Evolutionary conservation across 2,888 invertebrate genomes (phyloP).

Genomic region (Cetonia aurata): DNA sequence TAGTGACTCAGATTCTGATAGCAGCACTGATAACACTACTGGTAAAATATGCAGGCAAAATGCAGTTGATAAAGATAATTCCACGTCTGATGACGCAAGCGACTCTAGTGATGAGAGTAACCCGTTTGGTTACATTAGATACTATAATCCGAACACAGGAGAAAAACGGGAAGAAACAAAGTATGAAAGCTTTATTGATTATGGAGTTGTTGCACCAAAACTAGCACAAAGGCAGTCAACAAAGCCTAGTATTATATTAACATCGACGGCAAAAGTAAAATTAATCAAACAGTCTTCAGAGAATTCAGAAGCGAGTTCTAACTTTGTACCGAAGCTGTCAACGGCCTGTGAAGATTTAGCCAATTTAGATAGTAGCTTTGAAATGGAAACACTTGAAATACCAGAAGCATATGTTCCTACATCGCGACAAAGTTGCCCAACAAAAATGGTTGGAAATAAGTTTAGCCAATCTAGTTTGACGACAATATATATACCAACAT

Average conservation of each 20-base stretch:
- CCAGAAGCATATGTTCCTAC: conserved; percentile 52
- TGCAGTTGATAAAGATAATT: conserved; percentile 65
- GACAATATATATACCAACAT: conserved; percentile 70
- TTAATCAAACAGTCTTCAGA: conserved; percentile 63
- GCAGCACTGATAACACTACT: conserved; percentile 64
- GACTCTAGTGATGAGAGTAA: conserved; percentile 73
- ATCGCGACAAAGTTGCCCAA: conserved; percentile 75
- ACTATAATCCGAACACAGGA: conserved; percentile 70
- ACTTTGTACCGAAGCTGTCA: conserved; percentile 68
- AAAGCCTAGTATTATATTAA: conserved; percentile 65
- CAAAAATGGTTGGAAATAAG: conserved; percentile 72
- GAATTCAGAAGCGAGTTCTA: conserved; percentile 74
- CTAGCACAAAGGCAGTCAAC: conserved; percentile 48
- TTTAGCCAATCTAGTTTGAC: conserved; percentile 71
- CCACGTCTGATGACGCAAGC: conserved; percentile 61
- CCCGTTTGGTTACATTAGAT: conserved; percentile 77
- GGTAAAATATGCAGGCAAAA: conserved; percentile 72
- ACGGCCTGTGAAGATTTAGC: conserved; percentile 78
- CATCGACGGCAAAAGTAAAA: conserved; percentile 68
- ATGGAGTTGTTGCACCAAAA: conserved; percentile 58
- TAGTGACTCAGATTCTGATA: conserved; percentile 65
- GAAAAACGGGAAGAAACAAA: conserved; percentile 64
- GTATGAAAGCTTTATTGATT: conserved; percentile 69
- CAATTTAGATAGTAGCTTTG: conserved; percentile 74
- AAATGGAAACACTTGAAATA: conserved; percentile 62